These are phyloP conservation scores for Neolamprologus caudopunctatus DNA, from an alignment of 2,113 vertebrate genomes.

Conservation along the genomic window DNA sequence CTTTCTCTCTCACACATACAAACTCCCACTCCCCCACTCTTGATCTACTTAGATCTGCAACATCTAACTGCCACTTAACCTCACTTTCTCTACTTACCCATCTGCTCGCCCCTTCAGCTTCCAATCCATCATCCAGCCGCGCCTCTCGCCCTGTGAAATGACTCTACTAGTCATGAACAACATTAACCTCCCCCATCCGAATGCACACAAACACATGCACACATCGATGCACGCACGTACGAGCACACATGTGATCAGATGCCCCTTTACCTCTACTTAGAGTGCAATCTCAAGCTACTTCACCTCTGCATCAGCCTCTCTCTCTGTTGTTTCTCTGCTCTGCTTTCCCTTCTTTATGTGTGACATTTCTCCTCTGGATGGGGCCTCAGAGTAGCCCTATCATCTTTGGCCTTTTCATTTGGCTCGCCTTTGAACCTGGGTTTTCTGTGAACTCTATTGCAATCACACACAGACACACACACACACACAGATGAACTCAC, in stretches of 20 bases:
- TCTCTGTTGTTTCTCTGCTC: constrained; percentile 66
- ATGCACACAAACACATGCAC: background rate
- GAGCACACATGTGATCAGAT: constrained; percentile 56
- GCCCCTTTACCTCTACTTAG: constrained; percentile 70
- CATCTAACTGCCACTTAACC: constrained; percentile 76
- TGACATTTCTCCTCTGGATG: constrained; percentile 63
- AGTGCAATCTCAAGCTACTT: constrained; percentile 75
- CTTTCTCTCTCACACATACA: background rate
- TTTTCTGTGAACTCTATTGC: constrained; percentile 27
- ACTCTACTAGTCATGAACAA: constrained; percentile 58
- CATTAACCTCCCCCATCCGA: constrained; percentile 46
- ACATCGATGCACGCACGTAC: background rate
- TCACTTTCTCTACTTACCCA: constrained; percentile 74
- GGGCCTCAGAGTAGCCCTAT: constrained; percentile 68
- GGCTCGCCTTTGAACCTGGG: constrained; percentile 69
- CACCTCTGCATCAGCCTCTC: constrained; percentile 64
- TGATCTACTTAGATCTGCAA: constrained; percentile 69
- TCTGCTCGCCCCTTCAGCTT: constrained; percentile 57
- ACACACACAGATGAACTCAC: constrained; percentile 12
- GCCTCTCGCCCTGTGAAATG: constrained; percentile 50
- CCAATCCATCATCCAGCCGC: constrained; percentile 57
- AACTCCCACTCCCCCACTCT: constrained; percentile 35
- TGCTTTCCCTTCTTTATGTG: constrained; percentile 68
- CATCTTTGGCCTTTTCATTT: constrained; percentile 70
- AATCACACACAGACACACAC: constrained; percentile 16